Base-by-base conservation (phyloP, 1,140 invertebrate genomes). In the Hyles vespertilio region DNA sequence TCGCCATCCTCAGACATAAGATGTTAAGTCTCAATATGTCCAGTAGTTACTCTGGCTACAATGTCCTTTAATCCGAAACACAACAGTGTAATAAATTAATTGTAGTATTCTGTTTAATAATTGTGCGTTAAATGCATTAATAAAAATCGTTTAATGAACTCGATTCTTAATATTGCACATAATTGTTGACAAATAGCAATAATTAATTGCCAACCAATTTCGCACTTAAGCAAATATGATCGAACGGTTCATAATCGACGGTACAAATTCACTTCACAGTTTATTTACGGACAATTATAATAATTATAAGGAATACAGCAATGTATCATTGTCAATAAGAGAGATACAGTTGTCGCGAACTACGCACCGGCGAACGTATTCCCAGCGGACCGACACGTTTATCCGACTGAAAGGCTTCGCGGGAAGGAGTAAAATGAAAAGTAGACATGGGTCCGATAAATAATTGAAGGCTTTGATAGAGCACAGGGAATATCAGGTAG, bases 381-480 rank as follows among this genome's bases (percentile, higher is more conserved):
- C 80, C 79, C 79, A 55, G 60, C 54, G 74, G 80, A 67, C 71
- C 63, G 65, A 85, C 78, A 77, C 74, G 74, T 87, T 81, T 84
- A 78, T 80, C 78, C 76, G 56, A 69, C 57, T 64, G 44, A 79
- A 85, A 80, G 79, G 74, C 71, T 59, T 73, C 71, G 59, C 67
- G 65, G 56, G 71, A 86, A 85, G 81, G 83, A 85, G 84, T 88
- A 78, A 87, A 85, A 84, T 85, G 84, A 81, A 87, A 84, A 81
- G 83, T 80, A 88, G 83, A 86, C 83, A 85, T 68, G 81, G 83
- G 81, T 85, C 78, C 83, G 76, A 88, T 88, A 88, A 85, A 88
- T 88, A 88, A 88, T 85, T 84, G 83, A 88, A 85, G 83, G 83
- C 70, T 84, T 79, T 77, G 79, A 87, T 84, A 84, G 73, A 85